Percentiles rank a stretch among this genome's conserved stretches.
Evolutionary conservation across 2,888 invertebrate genomes (phyloP).

Genomic region (Drosophila fungiperda): DNA sequence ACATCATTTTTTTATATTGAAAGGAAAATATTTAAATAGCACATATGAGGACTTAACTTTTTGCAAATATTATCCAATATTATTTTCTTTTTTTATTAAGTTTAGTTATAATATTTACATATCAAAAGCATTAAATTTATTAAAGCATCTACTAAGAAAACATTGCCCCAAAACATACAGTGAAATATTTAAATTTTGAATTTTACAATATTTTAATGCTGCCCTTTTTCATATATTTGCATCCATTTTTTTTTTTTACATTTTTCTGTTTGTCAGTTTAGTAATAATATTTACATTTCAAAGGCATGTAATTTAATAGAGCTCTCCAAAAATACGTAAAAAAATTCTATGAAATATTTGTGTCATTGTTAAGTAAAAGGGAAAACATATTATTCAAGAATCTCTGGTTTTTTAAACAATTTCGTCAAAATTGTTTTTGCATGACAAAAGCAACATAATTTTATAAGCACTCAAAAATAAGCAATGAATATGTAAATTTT

Average conservation of each 20-base stretch:
- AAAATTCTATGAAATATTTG: conserved; percentile 4
- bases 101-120: conserved; percentile 19
- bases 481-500: background rate
- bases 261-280: conserved; percentile 1
- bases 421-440: background rate
- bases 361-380: background rate
- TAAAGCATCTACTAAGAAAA: conserved; percentile 1
- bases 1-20: background rate
- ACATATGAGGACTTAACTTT: background rate
- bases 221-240: background rate
- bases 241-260: background rate
- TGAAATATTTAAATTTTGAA: conserved; percentile 2
- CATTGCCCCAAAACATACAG: background rate
- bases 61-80: background rate
- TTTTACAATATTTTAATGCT: background rate
- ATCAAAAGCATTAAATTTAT: conserved; percentile 5
- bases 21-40: background rate
- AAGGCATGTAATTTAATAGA: conserved; percentile 15
- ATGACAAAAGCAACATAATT: background rate
- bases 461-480: background rate
- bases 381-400: background rate
- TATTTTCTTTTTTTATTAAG: background rate
- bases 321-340: conserved; percentile 3
- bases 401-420: background rate
- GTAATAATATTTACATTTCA: conserved; percentile 18